Evolutionary conservation across 2,113 vertebrate genomes (phyloP).

Genomic region (Archilochus colubris): DNA sequence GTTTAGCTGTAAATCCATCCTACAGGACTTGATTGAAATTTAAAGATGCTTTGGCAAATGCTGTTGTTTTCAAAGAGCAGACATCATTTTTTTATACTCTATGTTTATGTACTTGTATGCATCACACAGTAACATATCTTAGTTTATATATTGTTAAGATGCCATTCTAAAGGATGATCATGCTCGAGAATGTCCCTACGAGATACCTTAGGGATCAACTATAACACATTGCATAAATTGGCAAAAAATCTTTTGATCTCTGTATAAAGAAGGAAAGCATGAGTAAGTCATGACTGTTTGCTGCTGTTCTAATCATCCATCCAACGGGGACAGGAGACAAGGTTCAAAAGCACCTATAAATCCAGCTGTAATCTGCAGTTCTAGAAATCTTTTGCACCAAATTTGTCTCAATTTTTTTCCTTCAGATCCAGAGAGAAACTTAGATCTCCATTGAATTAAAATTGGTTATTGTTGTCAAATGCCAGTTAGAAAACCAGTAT

Average conservation of each 20-base stretch:
- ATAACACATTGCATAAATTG: slow-evolving; percentile 13
- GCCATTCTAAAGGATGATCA: background rate
- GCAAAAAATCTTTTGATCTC: slow-evolving; percentile 15
- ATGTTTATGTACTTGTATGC: background rate
- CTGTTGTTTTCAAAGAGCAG: background rate
- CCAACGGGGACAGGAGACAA: background rate
- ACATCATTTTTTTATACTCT: background rate
- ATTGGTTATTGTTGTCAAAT: slow-evolving; percentile 9
- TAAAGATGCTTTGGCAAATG: background rate
- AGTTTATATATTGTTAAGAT: background rate
- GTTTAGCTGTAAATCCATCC: background rate
- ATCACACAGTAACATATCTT: background rate
- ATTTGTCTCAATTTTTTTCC: slow-evolving; percentile 29
- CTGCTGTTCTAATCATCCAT: slow-evolving; percentile 25
- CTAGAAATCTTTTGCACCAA: background rate
- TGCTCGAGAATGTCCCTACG: background rate
- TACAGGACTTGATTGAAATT: background rate
- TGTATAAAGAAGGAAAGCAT: background rate
- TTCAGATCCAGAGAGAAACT: background rate
- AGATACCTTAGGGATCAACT: background rate
- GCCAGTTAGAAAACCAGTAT: background rate
- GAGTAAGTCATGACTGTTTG: background rate
- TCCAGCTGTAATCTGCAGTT: background rate
- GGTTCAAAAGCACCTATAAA: slow-evolving; percentile 23
- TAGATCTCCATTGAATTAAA: background rate